Conservation (phyloP, 2,113 vertebrate species). For the Oxygymnocypris stewartii region DNA sequence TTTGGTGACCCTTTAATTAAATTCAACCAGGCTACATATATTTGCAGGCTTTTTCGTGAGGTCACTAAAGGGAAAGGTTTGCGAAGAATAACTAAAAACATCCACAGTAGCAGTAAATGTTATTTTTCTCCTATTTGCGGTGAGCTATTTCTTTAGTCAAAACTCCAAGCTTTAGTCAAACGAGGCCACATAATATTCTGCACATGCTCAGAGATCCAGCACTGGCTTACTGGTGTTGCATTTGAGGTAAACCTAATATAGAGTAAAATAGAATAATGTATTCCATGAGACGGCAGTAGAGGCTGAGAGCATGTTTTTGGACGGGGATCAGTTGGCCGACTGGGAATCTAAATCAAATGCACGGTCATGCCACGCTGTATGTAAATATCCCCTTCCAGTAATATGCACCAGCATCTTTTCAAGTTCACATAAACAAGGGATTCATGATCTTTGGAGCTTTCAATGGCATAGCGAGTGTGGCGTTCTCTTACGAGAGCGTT, state of each 20-base stretch:
- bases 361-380: constrained; percentile 36
- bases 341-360: constrained; percentile 54
- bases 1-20: constrained; percentile 24
- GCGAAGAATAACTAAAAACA: constrained; percentile 60
- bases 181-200: constrained; percentile 65
- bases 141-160: constrained; percentile 53
- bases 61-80: constrained; percentile 30
- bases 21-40: neutral
- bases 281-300: constrained; percentile 58
- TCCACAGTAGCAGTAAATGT: constrained; percentile 57
- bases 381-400: constrained; percentile 54
- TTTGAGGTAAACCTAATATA: constrained; percentile 65
- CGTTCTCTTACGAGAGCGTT: neutral
- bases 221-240: constrained; percentile 58
- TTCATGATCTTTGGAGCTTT: constrained; percentile 39
- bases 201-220: constrained; percentile 62
- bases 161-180: constrained; percentile 52
- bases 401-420: constrained; percentile 44
- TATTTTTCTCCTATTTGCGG: constrained; percentile 51
- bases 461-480: constrained; percentile 17
- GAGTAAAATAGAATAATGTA: constrained; percentile 65
- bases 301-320: constrained; percentile 62
- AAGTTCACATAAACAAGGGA: constrained; percentile 50
- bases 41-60: constrained; percentile 3
- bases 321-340: constrained; percentile 47